Percentiles rank a stretch among this genome's conserved stretches.
These are phyloP conservation scores for Chlorocebus sabaeus DNA, from an alignment of 2,113 vertebrate species.

Conservation along the genomic window DNA sequence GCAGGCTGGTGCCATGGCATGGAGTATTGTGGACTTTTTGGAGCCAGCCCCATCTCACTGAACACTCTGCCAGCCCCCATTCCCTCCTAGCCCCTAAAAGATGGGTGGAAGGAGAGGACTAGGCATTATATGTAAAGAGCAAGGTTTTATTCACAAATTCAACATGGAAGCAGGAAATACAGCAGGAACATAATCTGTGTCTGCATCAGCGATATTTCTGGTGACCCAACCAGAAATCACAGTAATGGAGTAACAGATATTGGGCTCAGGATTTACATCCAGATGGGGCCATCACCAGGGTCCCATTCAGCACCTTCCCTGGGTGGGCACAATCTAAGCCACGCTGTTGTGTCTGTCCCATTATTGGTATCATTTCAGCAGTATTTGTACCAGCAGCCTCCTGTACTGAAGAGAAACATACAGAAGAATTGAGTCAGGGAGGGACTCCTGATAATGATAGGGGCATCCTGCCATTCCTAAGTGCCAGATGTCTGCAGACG, in stretches of 20 bases:
- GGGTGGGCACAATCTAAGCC: neutral
- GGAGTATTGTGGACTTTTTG: neutral
- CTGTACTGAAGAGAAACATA: slow-evolving; percentile 54
- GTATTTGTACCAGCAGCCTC: neutral
- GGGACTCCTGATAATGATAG: neutral
- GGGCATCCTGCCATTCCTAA: neutral
- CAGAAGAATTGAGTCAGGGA: neutral
- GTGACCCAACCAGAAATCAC: slow-evolving; percentile 4
- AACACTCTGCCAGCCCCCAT: neutral
- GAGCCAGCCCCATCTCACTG: neutral
- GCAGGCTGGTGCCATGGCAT: neutral
- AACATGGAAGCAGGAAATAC: slow-evolving; percentile 32
- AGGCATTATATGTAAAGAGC: slow-evolving; percentile 19
- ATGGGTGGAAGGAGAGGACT: slow-evolving; percentile 24
- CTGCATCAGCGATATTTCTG: neutral
- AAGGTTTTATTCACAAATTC: slow-evolving; percentile 68
- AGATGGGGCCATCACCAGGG: neutral
- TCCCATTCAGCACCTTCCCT: neutral
- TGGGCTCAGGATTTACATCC: neutral
- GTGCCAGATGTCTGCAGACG: neutral
- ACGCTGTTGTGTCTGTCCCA: neutral
- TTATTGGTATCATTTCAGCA: slow-evolving; percentile 1
- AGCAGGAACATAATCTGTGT: neutral
- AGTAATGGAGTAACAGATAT: neutral
- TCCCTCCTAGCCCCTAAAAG: neutral